These are phyloP conservation scores for Harpegnathos saltator DNA, from an alignment of 1,140 invertebrate species.

Conservation along the genomic window DNA sequence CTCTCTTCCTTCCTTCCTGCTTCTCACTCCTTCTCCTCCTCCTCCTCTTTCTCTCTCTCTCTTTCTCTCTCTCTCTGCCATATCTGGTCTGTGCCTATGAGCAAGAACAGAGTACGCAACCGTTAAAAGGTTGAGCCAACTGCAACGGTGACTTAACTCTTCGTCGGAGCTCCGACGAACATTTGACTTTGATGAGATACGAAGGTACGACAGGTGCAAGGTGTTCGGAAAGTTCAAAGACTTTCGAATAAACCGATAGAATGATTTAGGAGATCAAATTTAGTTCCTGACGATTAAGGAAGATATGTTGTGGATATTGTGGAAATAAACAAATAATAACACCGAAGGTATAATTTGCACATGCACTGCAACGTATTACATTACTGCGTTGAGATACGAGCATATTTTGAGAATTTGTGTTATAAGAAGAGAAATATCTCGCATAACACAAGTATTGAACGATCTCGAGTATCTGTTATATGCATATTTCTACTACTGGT, in stretches of 20 bases:
- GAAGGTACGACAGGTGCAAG: not conserved
- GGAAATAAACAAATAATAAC: not conserved
- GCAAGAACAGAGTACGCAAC: slow-evolving; percentile 12
- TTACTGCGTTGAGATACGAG: not conserved
- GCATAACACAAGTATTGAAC: slow-evolving; percentile 1
- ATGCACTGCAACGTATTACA: slow-evolving; percentile 1
- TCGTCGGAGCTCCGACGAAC: not conserved
- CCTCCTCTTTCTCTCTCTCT: slow-evolving; percentile 40
- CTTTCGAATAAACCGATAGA: slow-evolving; percentile 9
- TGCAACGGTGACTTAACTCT: not conserved
- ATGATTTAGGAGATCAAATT: not conserved
- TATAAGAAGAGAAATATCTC: not conserved
- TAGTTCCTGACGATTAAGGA: not conserved
- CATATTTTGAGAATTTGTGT: not conserved
- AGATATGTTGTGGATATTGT: not conserved
- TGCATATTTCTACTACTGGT: slow-evolving; percentile 12
- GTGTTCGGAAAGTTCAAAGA: not conserved
- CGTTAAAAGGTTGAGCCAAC: not conserved
- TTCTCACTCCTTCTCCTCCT: too few relatives aligned
- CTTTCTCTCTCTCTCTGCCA: slow-evolving; percentile 18
- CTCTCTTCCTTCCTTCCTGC: too few relatives aligned
- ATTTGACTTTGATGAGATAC: slow-evolving; percentile 9
- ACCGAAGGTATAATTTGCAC: not conserved
- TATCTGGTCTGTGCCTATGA: slow-evolving; percentile 11
- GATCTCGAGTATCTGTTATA: slow-evolving; percentile 21